These are phyloP conservation scores for Peromyscus nudipes DNA, from an alignment of 2,797 vertebrate species.

Conservation along the genomic window DNA sequence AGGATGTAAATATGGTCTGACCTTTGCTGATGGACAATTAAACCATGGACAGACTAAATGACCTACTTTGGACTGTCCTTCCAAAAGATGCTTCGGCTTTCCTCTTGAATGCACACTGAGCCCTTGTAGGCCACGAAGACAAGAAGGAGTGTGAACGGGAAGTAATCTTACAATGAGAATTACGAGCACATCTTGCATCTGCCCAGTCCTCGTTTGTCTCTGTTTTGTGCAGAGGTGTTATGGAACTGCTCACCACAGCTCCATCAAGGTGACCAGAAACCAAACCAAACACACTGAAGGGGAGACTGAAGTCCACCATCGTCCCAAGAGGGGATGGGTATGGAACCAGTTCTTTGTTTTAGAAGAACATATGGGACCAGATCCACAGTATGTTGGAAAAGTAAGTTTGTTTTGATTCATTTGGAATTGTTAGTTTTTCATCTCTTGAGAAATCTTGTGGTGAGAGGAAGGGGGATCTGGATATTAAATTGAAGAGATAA, in stretches of 20 bases:
- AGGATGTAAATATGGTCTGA: conserved; percentile 93
- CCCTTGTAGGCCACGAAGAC: conserved; percentile 84
- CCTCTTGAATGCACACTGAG: conserved; percentile 85
- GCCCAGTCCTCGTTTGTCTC: conserved; percentile 97
- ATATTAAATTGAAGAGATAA: neutral
- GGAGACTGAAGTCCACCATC: conserved; percentile 98
- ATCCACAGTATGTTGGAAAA: conserved; percentile 99
- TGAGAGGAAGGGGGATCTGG: neutral
- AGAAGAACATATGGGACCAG: conserved; percentile 99
- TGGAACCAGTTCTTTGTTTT: conserved; percentile 99
- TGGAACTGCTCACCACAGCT: conserved; percentile 92
- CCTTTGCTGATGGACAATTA: conserved; percentile 86
- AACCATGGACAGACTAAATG: conserved; percentile 92
- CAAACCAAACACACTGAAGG: conserved; percentile 94
- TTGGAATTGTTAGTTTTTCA: neutral
- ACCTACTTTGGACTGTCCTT: conserved; percentile 89
- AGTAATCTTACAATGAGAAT: conserved; percentile 95
- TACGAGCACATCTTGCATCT: conserved; percentile 94
- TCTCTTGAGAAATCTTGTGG: neutral
- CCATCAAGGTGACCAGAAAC: conserved; percentile 92
- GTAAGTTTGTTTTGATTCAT: conserved; percentile 86
- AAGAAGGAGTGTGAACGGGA: conserved; percentile 84
- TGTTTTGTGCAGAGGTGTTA: conserved; percentile 96
- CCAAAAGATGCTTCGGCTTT: conserved; percentile 89
- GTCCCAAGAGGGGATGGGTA: conserved; percentile 99